These are phyloP conservation scores for Eurystomus glaucurus DNA, from an alignment of 2,797 vertebrate species.

Conservation along the genomic window DNA sequence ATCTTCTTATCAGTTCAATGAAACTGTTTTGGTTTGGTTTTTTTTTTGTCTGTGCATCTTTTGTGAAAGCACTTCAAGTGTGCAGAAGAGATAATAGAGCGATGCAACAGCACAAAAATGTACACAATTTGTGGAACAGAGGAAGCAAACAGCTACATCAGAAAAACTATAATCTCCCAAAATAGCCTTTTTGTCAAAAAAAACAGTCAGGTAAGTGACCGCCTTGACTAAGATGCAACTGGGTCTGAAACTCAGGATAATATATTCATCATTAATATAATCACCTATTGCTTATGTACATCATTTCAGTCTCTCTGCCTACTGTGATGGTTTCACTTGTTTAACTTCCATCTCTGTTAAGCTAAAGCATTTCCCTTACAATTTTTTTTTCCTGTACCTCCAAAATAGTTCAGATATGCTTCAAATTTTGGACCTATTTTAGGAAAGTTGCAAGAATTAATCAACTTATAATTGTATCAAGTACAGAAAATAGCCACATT, in stretches of 20 bases:
- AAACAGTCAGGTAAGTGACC: neutral
- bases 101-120: neutral
- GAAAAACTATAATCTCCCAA: neutral
- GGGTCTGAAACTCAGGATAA: neutral
- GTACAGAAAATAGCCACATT: neutral
- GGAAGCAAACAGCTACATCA: neutral
- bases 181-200: neutral
- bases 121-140: neutral
- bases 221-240: neutral
- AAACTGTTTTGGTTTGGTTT: neutral
- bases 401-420: neutral
- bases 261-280: neutral
- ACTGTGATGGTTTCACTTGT: neutral
- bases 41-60: neutral
- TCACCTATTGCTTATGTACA: neutral
- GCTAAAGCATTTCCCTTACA: neutral
- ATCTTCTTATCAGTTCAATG: neutral
- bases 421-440: neutral
- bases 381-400: neutral
- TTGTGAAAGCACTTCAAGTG: neutral
- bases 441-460: neutral
- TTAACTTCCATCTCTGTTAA: neutral
- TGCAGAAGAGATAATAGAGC: neutral
- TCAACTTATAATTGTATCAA: neutral
- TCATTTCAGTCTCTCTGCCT: neutral